Evolutionary conservation across 1,140 invertebrate species (phyloP).

Genomic region (Argopecten irradians): DNA sequence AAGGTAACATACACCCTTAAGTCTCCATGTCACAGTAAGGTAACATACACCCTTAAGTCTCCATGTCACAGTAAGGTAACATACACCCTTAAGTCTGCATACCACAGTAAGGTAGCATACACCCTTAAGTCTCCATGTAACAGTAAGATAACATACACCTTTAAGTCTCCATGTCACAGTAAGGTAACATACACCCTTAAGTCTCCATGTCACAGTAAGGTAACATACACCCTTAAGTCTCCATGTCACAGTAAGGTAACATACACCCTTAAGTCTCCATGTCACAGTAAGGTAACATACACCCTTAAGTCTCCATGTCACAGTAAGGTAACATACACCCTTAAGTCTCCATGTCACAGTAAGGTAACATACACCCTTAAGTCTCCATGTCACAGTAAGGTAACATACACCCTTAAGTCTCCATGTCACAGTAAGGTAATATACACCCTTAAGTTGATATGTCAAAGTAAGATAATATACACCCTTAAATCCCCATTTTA

Average conservation of each 20-base stretch:
- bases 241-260: background rate
- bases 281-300: background rate
- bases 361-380: background rate
- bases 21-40: background rate
- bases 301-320: background rate
- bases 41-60: background rate
- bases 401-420: background rate
- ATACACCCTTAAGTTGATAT: too few relatives aligned
- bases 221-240: background rate
- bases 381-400: background rate
- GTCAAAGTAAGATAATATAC: too few relatives aligned
- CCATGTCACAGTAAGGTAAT: too few relatives aligned
- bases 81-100: background rate
- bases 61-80: background rate
- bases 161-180: constrained; percentile 1
- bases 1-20: background rate
- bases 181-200: background rate
- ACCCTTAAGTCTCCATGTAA: background rate
- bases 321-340: background rate
- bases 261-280: background rate
- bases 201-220: background rate
- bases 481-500: too few relatives aligned
- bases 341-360: background rate
- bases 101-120: background rate
- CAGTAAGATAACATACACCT: too few relatives aligned